phyloP scores from a whole-genome alignment of 2,888 invertebrate species.

The Lepidochitona cinerea region DNA sequence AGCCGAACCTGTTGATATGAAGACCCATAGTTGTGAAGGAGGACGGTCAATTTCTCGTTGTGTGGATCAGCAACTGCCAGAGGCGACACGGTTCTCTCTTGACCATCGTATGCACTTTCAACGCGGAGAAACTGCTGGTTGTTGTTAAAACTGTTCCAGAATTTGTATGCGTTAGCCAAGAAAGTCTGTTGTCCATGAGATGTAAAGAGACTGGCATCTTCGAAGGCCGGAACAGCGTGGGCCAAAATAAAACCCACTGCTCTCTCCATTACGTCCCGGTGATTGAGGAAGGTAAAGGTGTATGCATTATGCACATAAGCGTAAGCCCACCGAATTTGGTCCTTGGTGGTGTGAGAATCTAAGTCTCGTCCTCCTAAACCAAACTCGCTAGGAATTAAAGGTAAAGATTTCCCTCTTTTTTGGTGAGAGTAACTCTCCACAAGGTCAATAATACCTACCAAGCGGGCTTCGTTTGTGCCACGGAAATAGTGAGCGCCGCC shows the following conservation, averaged over 20 bases:
- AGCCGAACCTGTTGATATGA: not conserved
- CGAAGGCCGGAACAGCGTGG: not conserved
- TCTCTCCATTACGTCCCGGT: slow-evolving; percentile 7
- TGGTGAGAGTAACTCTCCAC: slow-evolving; percentile 10
- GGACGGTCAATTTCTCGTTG: not conserved
- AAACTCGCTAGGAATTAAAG: slow-evolving; percentile 11
- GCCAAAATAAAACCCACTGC: slow-evolving; percentile 4
- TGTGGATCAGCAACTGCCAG: slow-evolving; percentile 8
- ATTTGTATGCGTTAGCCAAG: slow-evolving; percentile 12
- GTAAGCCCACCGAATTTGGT: slow-evolving; percentile 5
- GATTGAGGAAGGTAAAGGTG: slow-evolving; percentile 12
- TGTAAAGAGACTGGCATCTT: slow-evolving; percentile 2
- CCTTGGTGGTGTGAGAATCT: not conserved
- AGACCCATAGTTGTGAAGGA: not conserved
- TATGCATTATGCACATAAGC: slow-evolving; percentile 5
- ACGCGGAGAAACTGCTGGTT: slow-evolving; percentile 3
- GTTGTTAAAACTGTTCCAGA: slow-evolving; percentile 14
- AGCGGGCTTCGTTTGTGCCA: slow-evolving; percentile 11
- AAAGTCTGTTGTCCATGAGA: not conserved
- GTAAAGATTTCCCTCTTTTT: slow-evolving; percentile 5
- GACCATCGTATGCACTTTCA: not conserved
- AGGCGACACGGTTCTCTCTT: slow-evolving; percentile 11
- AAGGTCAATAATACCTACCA: slow-evolving; percentile 8
- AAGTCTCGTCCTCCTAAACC: not conserved
- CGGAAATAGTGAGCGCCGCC: not conserved